Percentiles rank a stretch among this genome's conserved stretches.
Conservation (phyloP, 2,888 invertebrate genomes). For the Caradrina kadenii region DNA sequence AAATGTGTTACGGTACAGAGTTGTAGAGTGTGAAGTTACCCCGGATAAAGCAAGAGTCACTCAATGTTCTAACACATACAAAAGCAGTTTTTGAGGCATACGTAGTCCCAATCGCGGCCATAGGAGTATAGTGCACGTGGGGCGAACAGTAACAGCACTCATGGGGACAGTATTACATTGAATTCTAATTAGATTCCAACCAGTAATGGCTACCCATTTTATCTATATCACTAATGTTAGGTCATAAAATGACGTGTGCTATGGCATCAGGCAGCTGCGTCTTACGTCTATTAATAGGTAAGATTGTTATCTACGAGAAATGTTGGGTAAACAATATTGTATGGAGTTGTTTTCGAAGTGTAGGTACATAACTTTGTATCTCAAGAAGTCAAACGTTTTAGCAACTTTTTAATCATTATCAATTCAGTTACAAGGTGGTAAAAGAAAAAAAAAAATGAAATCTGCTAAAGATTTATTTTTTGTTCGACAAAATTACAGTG, state of each 20-base stretch:
- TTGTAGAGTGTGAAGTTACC: background rate
- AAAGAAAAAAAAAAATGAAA: too few relatives aligned
- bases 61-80: slow-evolving; percentile 3
- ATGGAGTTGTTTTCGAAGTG: background rate
- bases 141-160: slow-evolving; percentile 85
- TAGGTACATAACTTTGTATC: background rate
- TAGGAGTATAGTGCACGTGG: slow-evolving; percentile 73
- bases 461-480: background rate
- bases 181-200: slow-evolving; percentile 33
- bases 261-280: slow-evolving; percentile 42
- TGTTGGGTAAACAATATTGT: slow-evolving; percentile 12
- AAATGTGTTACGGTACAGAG: too few relatives aligned
- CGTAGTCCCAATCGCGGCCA: slow-evolving; percentile 50
- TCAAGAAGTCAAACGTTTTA: background rate
- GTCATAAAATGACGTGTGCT: slow-evolving; percentile 34
- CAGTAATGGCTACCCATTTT: background rate
- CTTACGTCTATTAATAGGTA: slow-evolving; percentile 22
- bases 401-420: too few relatives aligned
- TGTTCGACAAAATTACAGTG: background rate
- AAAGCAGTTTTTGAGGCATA: background rate
- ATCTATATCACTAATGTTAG: slow-evolving; percentile 24
- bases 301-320: slow-evolving; percentile 23
- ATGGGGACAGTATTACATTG: slow-evolving; percentile 78
- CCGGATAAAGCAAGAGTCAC: background rate
- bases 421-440: too few relatives aligned